Conservation (phyloP, 2,797 vertebrate species). For the Sphenopsis melanotis region DNA sequence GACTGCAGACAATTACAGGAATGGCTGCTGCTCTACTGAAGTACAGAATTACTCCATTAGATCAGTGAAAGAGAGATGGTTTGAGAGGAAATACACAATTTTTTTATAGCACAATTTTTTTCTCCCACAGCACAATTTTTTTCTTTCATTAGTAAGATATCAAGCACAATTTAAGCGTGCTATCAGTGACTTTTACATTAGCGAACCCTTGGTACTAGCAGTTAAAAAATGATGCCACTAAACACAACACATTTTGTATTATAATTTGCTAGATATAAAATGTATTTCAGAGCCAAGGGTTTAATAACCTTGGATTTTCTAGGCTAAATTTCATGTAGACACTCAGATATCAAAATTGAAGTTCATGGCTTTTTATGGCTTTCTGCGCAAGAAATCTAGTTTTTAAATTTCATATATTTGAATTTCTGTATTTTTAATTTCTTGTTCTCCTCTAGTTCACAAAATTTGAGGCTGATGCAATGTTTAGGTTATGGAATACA, state of each 20-base stretch:
- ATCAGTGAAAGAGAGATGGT: neutral
- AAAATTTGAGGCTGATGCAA: neutral
- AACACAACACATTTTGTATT: neutral
- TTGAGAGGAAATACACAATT: neutral
- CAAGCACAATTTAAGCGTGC: neutral
- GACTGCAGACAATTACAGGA: constrained; percentile 26
- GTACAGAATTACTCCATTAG: neutral
- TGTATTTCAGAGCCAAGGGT: neutral
- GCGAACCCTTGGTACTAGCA: neutral
- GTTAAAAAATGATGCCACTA: neutral
- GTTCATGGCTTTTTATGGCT: neutral
- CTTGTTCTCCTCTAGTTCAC: neutral
- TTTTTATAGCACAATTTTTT: no score
- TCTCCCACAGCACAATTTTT: neutral
- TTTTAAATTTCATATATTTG: neutral
- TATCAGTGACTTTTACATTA: neutral
- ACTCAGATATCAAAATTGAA: neutral
- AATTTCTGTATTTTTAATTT: neutral
- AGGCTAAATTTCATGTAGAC: neutral
- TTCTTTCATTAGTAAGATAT: neutral
- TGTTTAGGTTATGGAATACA: neutral
- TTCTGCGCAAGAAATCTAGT: neutral
- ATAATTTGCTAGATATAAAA: neutral
- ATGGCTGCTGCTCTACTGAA: neutral
- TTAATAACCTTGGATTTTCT: neutral